Conservation (phyloP, 2,113 vertebrate genomes). For the Anoura caudifer region DNA sequence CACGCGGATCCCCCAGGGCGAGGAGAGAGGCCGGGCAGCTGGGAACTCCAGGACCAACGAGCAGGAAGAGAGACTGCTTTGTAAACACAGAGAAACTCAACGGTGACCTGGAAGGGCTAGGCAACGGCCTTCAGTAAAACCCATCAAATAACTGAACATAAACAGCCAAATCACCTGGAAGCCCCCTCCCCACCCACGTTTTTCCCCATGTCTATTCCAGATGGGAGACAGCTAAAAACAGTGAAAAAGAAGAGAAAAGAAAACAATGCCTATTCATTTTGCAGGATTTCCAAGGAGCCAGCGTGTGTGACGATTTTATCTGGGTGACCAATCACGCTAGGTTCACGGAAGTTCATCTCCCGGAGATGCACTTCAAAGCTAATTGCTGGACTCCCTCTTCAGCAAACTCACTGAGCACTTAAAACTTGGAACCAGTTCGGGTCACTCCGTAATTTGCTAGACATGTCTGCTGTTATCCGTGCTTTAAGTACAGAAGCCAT, state of each 20-base stretch:
- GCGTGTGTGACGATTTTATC: not conserved
- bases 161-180: not conserved
- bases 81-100: not conserved
- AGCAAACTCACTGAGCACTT: not conserved
- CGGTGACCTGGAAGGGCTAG: not conserved
- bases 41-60: not conserved
- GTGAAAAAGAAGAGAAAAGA: too few species aligned
- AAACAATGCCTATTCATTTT: not conserved
- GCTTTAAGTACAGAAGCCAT: not conserved
- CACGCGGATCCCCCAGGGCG: not conserved
- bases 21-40: not conserved
- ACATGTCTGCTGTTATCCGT: not conserved
- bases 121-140: not conserved
- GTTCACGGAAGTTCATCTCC: not conserved
- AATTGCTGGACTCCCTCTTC: not conserved
- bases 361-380: not conserved
- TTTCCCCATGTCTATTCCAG: not conserved
- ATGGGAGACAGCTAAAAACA: conserved; percentile 25
- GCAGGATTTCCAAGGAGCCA: not conserved
- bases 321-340: not conserved
- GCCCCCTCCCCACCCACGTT: not conserved
- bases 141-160: not conserved
- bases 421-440: conserved; percentile 39
- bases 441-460: conserved; percentile 20
- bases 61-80: not conserved